These are phyloP conservation scores for Atta texana DNA, from an alignment of 1,140 invertebrate genomes.

Conservation along the genomic window DNA sequence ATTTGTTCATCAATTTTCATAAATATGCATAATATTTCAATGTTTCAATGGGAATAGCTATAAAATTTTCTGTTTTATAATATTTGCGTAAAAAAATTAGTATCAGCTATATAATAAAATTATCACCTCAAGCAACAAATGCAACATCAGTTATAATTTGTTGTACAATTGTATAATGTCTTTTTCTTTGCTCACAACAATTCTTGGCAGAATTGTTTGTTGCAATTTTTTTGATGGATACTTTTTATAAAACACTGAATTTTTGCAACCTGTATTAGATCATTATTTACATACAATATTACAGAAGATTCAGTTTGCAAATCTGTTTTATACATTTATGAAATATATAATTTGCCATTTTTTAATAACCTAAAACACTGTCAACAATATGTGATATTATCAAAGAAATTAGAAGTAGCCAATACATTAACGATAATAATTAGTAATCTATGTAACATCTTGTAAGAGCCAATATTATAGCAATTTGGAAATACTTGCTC, in stretches of 20 bases:
- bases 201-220: constrained; percentile 9
- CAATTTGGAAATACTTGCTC: constrained; percentile 1
- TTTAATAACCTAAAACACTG: constrained; percentile 12
- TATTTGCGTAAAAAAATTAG: constrained; percentile 13
- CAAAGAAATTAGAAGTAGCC: too few species aligned
- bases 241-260: constrained; percentile 19
- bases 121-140: not conserved
- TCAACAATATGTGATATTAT: not conserved
- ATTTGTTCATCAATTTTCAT: constrained; percentile 3
- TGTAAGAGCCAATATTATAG: not conserved
- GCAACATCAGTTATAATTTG: not conserved
- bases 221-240: constrained; percentile 14
- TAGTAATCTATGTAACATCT: too few species aligned
- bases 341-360: constrained; percentile 37
- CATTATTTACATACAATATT: not conserved
- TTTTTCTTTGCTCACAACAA: not conserved
- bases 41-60: not conserved
- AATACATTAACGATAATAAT: too few species aligned
- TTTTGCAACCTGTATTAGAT: not conserved
- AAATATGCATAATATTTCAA: constrained; percentile 1
- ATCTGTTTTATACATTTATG: constrained; percentile 38
- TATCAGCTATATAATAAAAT: not conserved
- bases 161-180: constrained; percentile 7
- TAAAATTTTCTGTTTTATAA: not conserved
- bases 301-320: constrained; percentile 39